A percentile compares a stretch with the other conserved stretches of the same genome.
Conservation (phyloP, 2,888 invertebrate genomes). For the Zaprionus bogoriensis region DNA sequence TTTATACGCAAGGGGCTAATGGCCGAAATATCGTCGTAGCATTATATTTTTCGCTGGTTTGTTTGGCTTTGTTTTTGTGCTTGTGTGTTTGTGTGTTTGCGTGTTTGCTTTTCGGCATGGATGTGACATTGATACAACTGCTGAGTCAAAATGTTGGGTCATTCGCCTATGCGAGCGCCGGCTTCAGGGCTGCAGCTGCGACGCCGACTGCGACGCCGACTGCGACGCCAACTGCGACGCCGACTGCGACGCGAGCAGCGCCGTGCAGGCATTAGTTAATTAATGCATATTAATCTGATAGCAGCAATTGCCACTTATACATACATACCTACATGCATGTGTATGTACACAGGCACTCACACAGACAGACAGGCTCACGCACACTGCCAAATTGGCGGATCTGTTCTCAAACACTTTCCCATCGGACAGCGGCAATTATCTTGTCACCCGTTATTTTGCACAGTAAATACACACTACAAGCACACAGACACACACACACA, state of each 20-base stretch:
- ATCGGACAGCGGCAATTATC: slow-evolving; percentile 57
- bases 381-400: slow-evolving; percentile 28
- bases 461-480: slow-evolving; percentile 39
- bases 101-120: slow-evolving; percentile 33
- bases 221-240: neutral
- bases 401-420: slow-evolving; percentile 44
- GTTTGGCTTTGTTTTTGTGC: neutral
- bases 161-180: slow-evolving; percentile 43
- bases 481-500: neutral
- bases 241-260: too few relatives aligned
- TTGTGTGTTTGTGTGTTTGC: neutral
- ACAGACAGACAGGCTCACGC: neutral
- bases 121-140: slow-evolving; percentile 69
- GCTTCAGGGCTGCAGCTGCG: slow-evolving; percentile 4
- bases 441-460: slow-evolving; percentile 68
- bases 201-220: neutral
- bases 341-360: neutral
- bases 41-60: slow-evolving; percentile 4
- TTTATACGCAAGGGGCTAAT: slow-evolving; percentile 49
- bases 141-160: slow-evolving; percentile 69
- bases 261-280: too few relatives aligned
- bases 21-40: slow-evolving; percentile 44
- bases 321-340: neutral
- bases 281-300: neutral
- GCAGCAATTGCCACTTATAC: slow-evolving; percentile 3